These are phyloP conservation scores for Drosophila orena DNA, from an alignment of 1,140 invertebrate genomes.

Conservation along the genomic window DNA sequence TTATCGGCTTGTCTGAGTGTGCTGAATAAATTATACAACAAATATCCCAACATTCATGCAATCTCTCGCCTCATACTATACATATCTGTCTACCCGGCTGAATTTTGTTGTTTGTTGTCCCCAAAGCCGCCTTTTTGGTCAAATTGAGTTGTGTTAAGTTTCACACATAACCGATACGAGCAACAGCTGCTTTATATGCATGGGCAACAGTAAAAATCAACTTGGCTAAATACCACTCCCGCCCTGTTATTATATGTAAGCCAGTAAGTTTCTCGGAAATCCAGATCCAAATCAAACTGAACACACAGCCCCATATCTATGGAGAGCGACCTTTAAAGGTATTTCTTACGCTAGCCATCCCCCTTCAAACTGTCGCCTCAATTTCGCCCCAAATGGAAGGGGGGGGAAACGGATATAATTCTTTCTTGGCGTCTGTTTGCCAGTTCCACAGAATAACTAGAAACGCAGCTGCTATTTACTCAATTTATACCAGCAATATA, in stretches of 20 bases:
- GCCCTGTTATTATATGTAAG: constrained; percentile 38
- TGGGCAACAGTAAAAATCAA: constrained; percentile 20
- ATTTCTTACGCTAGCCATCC: constrained; percentile 35
- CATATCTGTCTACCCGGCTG: constrained; percentile 14
- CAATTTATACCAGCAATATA: constrained; percentile 15
- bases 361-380: constrained; percentile 13
- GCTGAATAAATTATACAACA: constrained; percentile 71
- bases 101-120: constrained; percentile 19
- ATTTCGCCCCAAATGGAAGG: constrained; percentile 6
- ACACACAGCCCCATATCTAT: constrained; percentile 9
- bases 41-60: constrained; percentile 33
- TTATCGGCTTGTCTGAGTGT: constrained; percentile 32
- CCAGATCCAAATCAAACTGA: constrained; percentile 27
- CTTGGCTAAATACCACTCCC: constrained; percentile 22
- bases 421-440: constrained; percentile 7
- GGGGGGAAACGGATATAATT: constrained; percentile 18
- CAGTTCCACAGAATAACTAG: constrained; percentile 6
- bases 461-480: constrained; percentile 38
- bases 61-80: background rate
- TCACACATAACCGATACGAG: constrained; percentile 65
- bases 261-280: constrained; percentile 64
- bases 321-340: constrained; percentile 51
- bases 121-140: constrained; percentile 58
- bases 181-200: constrained; percentile 52
- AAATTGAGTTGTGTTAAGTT: constrained; percentile 81